Evolutionary conservation across 2,888 invertebrate species (phyloP), one percentile per base, ranked within the genome.

Genomic region (Syrista parreyssii): DNA sequence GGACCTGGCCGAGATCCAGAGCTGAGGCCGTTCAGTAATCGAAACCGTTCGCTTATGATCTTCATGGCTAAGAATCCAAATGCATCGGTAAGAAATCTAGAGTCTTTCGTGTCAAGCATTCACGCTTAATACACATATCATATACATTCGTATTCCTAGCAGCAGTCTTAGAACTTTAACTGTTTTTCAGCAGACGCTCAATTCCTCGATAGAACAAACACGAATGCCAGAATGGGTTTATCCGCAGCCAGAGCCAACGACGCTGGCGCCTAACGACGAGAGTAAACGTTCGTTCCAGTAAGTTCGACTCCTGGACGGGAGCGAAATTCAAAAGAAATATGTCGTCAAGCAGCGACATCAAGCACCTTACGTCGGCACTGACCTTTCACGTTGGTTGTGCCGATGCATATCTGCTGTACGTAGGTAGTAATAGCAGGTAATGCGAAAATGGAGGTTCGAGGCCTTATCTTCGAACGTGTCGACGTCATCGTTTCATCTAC

Each of bases 1-100:
- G 91, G 91, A 86, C 90, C 90, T 86, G 89, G 89, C 83, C 89
- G 91, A 89, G 91, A 91, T 89, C 91, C 89, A 81, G 91, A 91
- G 87, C 84, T 89, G 84, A 91, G 91, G 91, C 91, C 91, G 84
- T 91, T 91, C 86, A 90, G 91, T 85, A 89, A 89, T 86, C 91
- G 89, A 86, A 91, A 87, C 87, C 90, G 91, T 84, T 90, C 91
- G 84, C 88, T 91, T 84, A 89, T 88, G 89, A 89, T 88, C 86
- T 91, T 90, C 86, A 90, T 89, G 89, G 89, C 89, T 83, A 91
- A 91, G 88, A 91, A 90, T 89, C 86, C 89, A 84, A 89, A 90
- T 82, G 88, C 86, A 84, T 88, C 88, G 88, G 91, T 91, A 87
- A 88, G 86, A 71, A 71, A 71, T 32, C 31, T 31, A 32, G 15